Conservation (phyloP, 2,113 vertebrate species). For the Planiliza haematocheilus region DNA sequence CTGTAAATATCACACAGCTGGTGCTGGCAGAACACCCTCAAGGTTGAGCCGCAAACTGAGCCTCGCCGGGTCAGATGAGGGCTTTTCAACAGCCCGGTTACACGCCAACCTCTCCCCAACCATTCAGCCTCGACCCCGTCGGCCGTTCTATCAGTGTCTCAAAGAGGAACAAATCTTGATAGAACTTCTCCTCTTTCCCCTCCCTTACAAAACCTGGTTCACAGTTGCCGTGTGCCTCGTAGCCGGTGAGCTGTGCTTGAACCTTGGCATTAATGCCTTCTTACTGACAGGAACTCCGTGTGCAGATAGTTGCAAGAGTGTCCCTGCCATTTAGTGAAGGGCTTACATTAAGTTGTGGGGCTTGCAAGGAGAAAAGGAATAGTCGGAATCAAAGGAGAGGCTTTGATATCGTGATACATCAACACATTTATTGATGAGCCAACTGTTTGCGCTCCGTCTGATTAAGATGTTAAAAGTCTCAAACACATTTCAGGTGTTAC, state of each 20-base stretch:
- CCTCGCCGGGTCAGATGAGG: conserved; percentile 61
- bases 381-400: not conserved
- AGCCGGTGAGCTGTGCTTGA: conserved; percentile 10
- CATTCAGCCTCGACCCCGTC: conserved; percentile 1
- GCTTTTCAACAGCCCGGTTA: conserved; percentile 63
- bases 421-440: no score
- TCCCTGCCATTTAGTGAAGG: not conserved
- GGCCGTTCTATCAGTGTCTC: not conserved
- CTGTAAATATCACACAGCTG: conserved; percentile 85
- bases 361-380: not conserved
- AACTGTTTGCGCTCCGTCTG: not conserved
- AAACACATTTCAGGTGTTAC: no score
- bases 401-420: not conserved
- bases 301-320: not conserved
- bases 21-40: conserved; percentile 81
- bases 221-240: not conserved
- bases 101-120: conserved; percentile 6
- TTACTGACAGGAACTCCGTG: not conserved
- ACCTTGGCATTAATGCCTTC: conserved; percentile 48
- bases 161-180: conserved; percentile 7
- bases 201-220: conserved; percentile 9
- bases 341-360: not conserved
- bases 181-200: not conserved
- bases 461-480: no score
- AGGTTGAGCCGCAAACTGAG: conserved; percentile 79